phyloP scores from a whole-genome alignment of 2,888 invertebrate genomes.

The Ceriagrion tenellum region DNA sequence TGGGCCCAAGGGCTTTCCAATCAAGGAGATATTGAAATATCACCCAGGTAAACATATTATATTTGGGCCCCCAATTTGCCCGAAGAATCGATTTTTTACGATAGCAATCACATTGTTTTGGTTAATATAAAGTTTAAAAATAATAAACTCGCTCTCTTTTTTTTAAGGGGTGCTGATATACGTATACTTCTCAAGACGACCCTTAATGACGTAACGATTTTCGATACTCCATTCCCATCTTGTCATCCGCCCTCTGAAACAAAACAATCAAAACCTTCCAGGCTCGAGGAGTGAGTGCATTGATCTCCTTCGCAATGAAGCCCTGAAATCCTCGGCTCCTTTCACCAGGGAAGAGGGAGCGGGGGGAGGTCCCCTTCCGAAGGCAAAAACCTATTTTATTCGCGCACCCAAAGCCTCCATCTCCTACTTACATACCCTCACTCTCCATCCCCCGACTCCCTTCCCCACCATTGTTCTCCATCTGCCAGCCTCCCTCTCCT shows the following conservation, averaged over 20 bases:
- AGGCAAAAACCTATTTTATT: not conserved
- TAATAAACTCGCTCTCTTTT: not conserved
- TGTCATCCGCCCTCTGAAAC: not conserved
- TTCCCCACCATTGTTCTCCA: not conserved
- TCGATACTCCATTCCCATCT: not conserved
- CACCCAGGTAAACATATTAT: not conserved
- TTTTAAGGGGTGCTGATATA: not conserved
- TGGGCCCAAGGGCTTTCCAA: not conserved
- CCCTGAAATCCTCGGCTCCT: not conserved
- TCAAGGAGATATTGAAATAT: not conserved
- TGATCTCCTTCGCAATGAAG: not conserved
- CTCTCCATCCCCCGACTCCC: not conserved
- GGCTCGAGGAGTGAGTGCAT: not conserved
- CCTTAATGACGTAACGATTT: not conserved
- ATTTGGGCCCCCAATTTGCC: not conserved
- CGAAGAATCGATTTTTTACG: not conserved
- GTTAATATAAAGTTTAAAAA: not conserved
- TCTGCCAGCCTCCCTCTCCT: too few species aligned
- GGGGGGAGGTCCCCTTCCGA: not conserved
- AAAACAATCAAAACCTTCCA: not conserved
- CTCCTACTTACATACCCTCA: not conserved
- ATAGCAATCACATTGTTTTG: not conserved
- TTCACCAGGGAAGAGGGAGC: not conserved
- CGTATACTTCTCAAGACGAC: not conserved
- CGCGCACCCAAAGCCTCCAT: not conserved